Conservation (phyloP, 2,888 invertebrate genomes). For the Amphipoea lucens region DNA sequence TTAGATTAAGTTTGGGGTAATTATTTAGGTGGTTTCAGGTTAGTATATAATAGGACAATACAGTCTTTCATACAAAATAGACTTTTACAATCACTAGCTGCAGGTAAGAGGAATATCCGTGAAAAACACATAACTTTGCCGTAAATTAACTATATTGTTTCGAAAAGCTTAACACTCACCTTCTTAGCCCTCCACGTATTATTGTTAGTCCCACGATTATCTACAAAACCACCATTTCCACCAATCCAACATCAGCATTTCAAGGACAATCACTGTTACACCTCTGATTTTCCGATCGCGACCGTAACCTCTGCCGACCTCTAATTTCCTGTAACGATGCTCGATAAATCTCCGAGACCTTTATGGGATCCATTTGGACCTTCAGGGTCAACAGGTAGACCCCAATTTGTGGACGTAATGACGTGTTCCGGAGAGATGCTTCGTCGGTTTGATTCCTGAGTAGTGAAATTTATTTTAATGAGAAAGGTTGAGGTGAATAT, state of each 20-base stretch:
- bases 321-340: slow-evolving; percentile 64
- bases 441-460: slow-evolving; percentile 59
- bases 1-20: background rate
- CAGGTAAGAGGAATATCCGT: background rate
- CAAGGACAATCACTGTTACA: slow-evolving; percentile 29
- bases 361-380: slow-evolving; percentile 59
- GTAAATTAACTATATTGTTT: background rate
- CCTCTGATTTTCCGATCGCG: slow-evolving; percentile 38
- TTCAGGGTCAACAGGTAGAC: slow-evolving; percentile 62
- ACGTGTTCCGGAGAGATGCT: slow-evolving; percentile 61
- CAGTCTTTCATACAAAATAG: background rate
- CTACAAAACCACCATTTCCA: background rate
- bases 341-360: slow-evolving; percentile 60
- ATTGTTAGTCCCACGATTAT: background rate
- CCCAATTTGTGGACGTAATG: slow-evolving; percentile 69
- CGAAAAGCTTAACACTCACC: background rate
- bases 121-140: background rate
- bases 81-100: background rate
- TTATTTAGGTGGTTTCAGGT: background rate
- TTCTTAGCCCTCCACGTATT: too few species aligned
- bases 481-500: slow-evolving; percentile 27
- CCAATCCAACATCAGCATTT: slow-evolving; percentile 16
- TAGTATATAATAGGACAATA: background rate
- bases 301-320: slow-evolving; percentile 42
- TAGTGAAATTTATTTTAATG: slow-evolving; percentile 51